phyloP scores from a whole-genome alignment of 53 echinoderm and acorn worm species.

The Luidia sarsii region DNA sequence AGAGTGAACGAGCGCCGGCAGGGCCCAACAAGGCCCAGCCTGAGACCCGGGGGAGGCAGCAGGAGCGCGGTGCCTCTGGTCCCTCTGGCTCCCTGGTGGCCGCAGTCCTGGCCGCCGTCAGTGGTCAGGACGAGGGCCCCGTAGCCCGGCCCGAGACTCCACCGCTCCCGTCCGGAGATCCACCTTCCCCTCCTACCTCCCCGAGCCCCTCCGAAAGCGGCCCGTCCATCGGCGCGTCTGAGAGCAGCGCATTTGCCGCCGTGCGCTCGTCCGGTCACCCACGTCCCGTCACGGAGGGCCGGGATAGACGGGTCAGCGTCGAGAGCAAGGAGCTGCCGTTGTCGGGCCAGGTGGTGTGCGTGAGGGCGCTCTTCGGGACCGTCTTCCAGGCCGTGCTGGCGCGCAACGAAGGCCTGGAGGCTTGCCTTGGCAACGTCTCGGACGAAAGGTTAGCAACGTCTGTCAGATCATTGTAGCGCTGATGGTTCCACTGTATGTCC shows the following conservation, averaged over 20 bases:
- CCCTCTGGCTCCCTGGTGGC: constrained; percentile 60
- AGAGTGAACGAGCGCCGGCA: too few species aligned
- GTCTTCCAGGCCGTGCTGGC: constrained; percentile 49
- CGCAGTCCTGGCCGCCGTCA: constrained; percentile 62
- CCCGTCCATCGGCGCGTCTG: constrained; percentile 61
- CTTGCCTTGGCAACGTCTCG: too few species aligned
- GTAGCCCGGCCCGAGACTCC: neutral
- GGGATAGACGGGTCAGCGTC: too few species aligned
- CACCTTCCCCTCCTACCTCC: neutral
- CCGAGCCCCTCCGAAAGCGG: constrained; percentile 17
- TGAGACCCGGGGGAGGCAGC: neutral
- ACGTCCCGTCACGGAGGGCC: too few species aligned
- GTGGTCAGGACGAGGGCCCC: constrained; percentile 24
- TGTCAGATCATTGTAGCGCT: too few species aligned
- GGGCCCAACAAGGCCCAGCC: neutral
- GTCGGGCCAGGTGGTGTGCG: constrained; percentile 58
- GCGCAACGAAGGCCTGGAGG: constrained; percentile 30
- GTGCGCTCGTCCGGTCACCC: constrained; percentile 40
- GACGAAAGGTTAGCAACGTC: too few species aligned
- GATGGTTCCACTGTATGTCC: too few species aligned
- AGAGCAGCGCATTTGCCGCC: constrained; percentile 71
- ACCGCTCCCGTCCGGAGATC: neutral
- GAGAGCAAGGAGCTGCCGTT: constrained; percentile 45
- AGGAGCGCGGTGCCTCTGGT: neutral
- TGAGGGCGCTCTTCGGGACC: constrained; percentile 35